Evolutionary conservation across 2,113 vertebrate genomes (phyloP).

Genomic region (Engystomops pustulosus): DNA sequence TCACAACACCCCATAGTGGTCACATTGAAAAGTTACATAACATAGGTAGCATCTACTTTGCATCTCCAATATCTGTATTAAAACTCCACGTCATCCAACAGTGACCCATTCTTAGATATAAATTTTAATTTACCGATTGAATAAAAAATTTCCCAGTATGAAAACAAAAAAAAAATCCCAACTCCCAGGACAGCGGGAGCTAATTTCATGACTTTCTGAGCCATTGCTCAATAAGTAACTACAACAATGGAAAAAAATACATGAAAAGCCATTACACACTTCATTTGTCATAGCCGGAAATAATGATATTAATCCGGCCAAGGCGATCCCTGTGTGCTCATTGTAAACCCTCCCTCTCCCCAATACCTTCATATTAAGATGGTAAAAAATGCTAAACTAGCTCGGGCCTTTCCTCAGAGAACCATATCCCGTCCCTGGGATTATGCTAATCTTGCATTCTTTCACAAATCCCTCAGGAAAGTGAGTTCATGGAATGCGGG

Average conservation of each 20-base stretch:
- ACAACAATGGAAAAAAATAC: not conserved
- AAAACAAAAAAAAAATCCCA: not conserved
- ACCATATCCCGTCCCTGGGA: conserved; percentile 67
- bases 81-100: no score
- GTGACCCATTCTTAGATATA: no score
- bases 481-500: conserved; percentile 63
- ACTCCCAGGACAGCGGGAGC: not conserved
- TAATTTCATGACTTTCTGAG: not conserved
- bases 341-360: not conserved
- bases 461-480: conserved; percentile 62
- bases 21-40: not conserved
- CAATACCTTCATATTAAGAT: conserved; percentile 38
- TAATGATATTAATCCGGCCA: conserved; percentile 31
- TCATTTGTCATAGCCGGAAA: conserved; percentile 42
- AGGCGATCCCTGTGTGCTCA: not conserved
- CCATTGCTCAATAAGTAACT: not conserved
- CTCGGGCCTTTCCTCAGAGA: conserved; percentile 60
- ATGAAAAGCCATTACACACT: not conserved
- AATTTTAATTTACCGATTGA: no score
- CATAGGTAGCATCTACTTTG: not conserved
- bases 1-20: not conserved
- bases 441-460: conserved; percentile 71
- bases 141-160: no score
- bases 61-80: not conserved
- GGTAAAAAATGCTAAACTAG: conserved; percentile 58